phyloP scores from a whole-genome alignment of 1,140 invertebrate genomes.

The Pogonomyrmex barbatus region DNA sequence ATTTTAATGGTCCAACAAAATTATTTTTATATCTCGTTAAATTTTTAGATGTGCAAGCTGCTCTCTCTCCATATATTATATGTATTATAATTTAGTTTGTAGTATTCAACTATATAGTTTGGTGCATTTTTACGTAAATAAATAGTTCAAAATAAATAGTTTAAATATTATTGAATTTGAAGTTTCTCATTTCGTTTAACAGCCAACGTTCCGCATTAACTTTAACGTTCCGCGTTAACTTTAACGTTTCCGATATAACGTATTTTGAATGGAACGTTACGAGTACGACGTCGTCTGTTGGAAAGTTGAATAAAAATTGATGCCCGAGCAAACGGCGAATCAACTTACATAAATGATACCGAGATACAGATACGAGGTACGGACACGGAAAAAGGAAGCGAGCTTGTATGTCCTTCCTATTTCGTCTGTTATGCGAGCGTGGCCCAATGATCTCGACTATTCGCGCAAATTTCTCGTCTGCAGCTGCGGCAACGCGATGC shows the following conservation, averaged over 20 bases:
- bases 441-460: conserved; percentile 45
- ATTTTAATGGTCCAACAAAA: too few relatives aligned
- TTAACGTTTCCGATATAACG: neutral
- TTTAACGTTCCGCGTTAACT: neutral
- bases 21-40: too few relatives aligned
- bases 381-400: neutral
- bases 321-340: conserved; percentile 32
- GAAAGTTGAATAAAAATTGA: conserved; percentile 47
- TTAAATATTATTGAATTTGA: conserved; percentile 4
- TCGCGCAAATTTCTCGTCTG: conserved; percentile 47
- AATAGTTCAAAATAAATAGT: neutral
- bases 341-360: conserved; percentile 47
- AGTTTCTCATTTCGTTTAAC: neutral
- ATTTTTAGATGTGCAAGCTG: too few relatives aligned
- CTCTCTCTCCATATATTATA: neutral
- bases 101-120: neutral
- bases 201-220: neutral
- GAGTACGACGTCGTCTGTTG: neutral
- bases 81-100: neutral
- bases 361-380: neutral
- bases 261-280: conserved; percentile 7
- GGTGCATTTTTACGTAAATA: neutral
- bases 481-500: conserved; percentile 37
- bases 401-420: conserved; percentile 14
- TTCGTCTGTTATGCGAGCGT: conserved; percentile 25